Evolutionary conservation across 2,797 vertebrate genomes (phyloP), one percentile per base, ranked within the genome.

Genomic region (Gadopsis marmoratus): DNA sequence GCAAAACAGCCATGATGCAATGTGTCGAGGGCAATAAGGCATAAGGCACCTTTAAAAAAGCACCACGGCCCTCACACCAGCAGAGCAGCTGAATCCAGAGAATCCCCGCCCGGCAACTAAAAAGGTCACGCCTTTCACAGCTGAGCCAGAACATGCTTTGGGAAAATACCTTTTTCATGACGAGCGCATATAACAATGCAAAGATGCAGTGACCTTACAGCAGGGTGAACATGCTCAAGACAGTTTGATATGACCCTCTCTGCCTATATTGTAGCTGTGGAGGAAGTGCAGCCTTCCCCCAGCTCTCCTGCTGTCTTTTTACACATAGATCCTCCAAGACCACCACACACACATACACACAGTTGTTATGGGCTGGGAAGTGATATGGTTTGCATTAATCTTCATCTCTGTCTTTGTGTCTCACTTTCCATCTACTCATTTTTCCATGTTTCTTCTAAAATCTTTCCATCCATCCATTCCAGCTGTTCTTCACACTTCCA

Each of bases 161-260:
- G 82, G 81, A 88, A 90, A 87, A 90, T 74, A 74, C 58, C 59
- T 78, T 82, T 79, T 89, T 84, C 74, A 78, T 83, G 80, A 87
- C 71, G 12, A 72, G 50, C 37, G 19, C 76, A 61, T 80, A 62
- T 78, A 79, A 86, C 84, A 86, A 82, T 74, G 80, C 47, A 83
- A 72, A 88, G 74, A 77, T 63, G 77, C 78, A 81, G 43, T 66
- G 78, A 86, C 82, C 81, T 81, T 73, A 80, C 58, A 82, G 85
- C 1, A 0, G 66, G 65, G 47, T 74, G 72, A 81, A 73, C 80
- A 68, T 39, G 83, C 71, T 78, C 2, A 21, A 86, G 84, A 79
- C 82, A 72, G 69, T 89, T 86, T 87, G 80, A 91, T 85, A 73
- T 16, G 86, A 72, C 82, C 85, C 88, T 82, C 71, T 81, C 65